Evolutionary conservation across 2,888 invertebrate genomes (phyloP), one percentile per base, ranked within the genome.

Genomic region (Eupeodes luniger): DNA sequence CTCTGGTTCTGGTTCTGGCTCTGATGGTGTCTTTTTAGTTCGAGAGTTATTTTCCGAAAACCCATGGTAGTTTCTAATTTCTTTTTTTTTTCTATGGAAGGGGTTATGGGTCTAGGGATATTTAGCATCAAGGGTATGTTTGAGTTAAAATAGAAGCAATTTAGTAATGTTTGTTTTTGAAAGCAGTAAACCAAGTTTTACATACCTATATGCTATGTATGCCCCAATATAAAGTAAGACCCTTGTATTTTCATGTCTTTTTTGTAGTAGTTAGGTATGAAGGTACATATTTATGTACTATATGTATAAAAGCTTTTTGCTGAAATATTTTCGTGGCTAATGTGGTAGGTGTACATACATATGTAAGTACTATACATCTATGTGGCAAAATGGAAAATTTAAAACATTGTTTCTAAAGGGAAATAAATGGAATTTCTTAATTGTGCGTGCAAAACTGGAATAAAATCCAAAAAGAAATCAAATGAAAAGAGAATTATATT

Each of bases 271-370:
- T n/a, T 16, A 61, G 19, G 11, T 16, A 1, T 16, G 36, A 16
- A 36, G 78, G 2, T 27, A 27, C 27, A 27, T 27, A 27, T 27
- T 0, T 27, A 19, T 19, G 19, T 19, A 19, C n/a, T 6, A 19
- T 40, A 12, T 67, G 62, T 74, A 74, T 72, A 57, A 83, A 86
- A 82, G 82, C 86, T 79, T 86, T 86, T 83, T 79, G 75, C 27
- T 69, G 51, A 69, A 79, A 86, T 79, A 86, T 79, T 83, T 83
- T 76, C 64, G 82, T 86, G 86, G 86, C 53, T 53, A 83, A 55
- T 83, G 82, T 76, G 86, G 86, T 76, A 16, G 14, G 27, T 9
- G 40, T 40, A 40, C 6, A 40, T 40, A 40, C 1, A 40, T 40
- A 40, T 9, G 4, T 5, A 9, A 4, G 9, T 40, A 40, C 40